Evolutionary conservation across 37 sponge, comb jelly and placozoan species (phyloP), one percentile per base, ranked within the genome.

Genomic region (Bolinopsis microptera): DNA sequence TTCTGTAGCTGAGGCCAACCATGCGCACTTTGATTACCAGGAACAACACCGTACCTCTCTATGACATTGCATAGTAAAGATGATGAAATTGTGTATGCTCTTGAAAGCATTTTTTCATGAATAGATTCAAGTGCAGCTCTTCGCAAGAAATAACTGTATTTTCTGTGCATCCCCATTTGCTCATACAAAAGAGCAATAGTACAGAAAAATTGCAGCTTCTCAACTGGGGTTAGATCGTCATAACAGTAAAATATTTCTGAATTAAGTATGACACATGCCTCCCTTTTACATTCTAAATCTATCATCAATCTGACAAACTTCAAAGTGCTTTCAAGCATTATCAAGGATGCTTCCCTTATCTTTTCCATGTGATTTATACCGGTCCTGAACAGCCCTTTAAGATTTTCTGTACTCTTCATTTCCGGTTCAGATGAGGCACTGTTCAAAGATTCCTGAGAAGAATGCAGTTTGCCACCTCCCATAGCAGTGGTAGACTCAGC

Each of bases 201-300:
- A 40, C 90, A 86, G 61, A 41, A 86, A 27, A 86, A 86, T 27
- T 86, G 90, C 18, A 86, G 61, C 61, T 41, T 86, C 28, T 86
- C 90, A 28, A 86, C 61, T 24, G 90, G 61, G 26, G 16, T 41
- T 24, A 86, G 35, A n/a, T 86, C 90, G 0, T 86, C 90, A 41
- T 41, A 86, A 40, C 90, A 86, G 26, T 86, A 86, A 34, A 86
- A 86, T 86, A 86, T 86, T 41, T 86, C 90, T 38, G 90, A 41
- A 38, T 39, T 86, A 18, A 86, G 90, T n/a, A 86, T 86, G 36
- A 38, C 41, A 86, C 90, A 86, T 25, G 90, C 90, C 26, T 86
- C 90, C 41, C 61, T 41, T 39, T 41, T 86, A 86, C 61, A 40
- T 25, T 86, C 90, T 5, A 86, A 38, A 40, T 86, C 90, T 33